A percentile compares a stretch with the other conserved stretches of the same genome.
Conservation (phyloP, 2,797 vertebrate genomes). For the Cuculus canorus region DNA sequence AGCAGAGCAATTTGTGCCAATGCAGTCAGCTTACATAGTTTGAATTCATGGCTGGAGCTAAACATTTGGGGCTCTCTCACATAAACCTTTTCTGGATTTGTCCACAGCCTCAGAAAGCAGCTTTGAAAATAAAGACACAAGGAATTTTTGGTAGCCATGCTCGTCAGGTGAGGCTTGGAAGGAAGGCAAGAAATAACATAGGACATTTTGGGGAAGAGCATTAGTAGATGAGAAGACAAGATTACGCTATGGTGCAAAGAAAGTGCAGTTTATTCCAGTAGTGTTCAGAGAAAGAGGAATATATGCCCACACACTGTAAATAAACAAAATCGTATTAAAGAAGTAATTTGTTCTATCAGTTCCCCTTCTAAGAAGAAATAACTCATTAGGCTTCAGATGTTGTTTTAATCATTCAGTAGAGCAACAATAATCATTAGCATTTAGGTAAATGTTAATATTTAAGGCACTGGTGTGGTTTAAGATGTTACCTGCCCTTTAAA, state of each 20-base stretch:
- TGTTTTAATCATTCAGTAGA: neutral
- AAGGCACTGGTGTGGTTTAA: neutral
- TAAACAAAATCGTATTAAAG: neutral
- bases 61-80: neutral
- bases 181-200: neutral
- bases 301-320: neutral
- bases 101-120: neutral
- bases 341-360: neutral
- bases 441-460: neutral
- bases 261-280: neutral
- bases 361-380: neutral
- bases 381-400: neutral
- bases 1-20: neutral
- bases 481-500: neutral
- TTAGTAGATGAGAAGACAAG: neutral
- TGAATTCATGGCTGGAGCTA: neutral
- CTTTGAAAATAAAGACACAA: neutral
- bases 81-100: neutral
- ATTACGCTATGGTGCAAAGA: neutral
- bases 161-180: neutral
- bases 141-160: neutral
- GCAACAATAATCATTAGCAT: neutral
- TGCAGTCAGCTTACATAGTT: neutral
- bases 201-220: neutral
- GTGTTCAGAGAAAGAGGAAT: neutral